A percentile compares a stretch with the other conserved stretches of the same genome.
Evolutionary conservation across 23 tunicate genomes (phyloP).

Genomic region (Aplidium turbinatum): DNA sequence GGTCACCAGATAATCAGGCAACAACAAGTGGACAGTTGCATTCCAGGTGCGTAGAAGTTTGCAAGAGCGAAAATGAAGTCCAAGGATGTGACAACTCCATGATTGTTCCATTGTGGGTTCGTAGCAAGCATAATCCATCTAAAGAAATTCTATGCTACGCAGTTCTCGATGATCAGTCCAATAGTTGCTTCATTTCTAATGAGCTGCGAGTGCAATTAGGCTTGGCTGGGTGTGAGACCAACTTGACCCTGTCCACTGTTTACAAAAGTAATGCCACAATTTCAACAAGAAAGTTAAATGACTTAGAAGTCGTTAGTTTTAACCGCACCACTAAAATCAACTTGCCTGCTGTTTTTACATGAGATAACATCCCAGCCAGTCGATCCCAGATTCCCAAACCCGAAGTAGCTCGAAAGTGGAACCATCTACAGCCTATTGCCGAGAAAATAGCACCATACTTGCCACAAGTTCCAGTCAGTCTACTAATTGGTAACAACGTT

Average conservation of each 20-base stretch:
- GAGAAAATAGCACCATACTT: slow-evolving; percentile 1
- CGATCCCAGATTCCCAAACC: slow-evolving; percentile 19
- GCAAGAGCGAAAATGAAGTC: background rate
- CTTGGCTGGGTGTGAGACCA: background rate
- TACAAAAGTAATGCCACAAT: slow-evolving; percentile 9
- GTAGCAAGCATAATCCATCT: background rate
- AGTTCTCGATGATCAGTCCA: slow-evolving; percentile 18
- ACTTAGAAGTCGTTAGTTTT: slow-evolving; percentile 18
- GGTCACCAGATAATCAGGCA: background rate
- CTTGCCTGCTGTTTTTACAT: slow-evolving; percentile 16
- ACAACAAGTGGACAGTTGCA: too few relatives aligned
- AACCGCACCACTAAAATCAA: background rate
- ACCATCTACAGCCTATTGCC: slow-evolving; percentile 15
- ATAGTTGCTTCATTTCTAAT: slow-evolving; percentile 12
- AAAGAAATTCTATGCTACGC: slow-evolving; percentile 25
- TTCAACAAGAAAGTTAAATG: background rate
- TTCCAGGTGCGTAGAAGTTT: slow-evolving; percentile 13
- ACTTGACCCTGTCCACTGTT: slow-evolving; percentile 13
- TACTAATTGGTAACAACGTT: slow-evolving; percentile 25
- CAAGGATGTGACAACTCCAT: slow-evolving; percentile 15
- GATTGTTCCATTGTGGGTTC: slow-evolving; percentile 13
- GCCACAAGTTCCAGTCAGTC: background rate
- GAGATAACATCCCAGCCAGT: slow-evolving; percentile 24
- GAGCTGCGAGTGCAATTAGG: slow-evolving; percentile 18
- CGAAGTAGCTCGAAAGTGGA: slow-evolving; percentile 22